Percentiles rank a stretch among this genome's conserved stretches.
Conservation (phyloP, 1,140 invertebrate species). For the Phocides pigmalion region DNA sequence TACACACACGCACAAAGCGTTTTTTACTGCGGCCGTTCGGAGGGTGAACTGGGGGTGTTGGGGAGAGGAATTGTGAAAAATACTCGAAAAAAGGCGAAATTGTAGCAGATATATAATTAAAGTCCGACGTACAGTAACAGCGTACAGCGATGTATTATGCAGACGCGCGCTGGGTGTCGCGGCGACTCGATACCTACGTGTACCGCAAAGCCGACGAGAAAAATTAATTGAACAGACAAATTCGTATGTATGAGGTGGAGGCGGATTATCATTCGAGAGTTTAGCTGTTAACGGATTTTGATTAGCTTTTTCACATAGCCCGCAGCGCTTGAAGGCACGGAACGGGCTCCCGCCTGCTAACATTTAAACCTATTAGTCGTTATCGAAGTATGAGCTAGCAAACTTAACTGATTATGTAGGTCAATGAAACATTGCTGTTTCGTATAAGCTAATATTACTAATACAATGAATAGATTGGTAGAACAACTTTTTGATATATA, state of each 20-base stretch:
- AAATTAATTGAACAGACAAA: conserved; percentile 66
- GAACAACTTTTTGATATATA: too few relatives aligned
- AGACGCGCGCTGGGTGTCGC: conserved; percentile 68
- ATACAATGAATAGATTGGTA: too few relatives aligned
- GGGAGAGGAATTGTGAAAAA: conserved; percentile 81
- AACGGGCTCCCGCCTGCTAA: too few relatives aligned
- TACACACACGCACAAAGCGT: conserved; percentile 62
- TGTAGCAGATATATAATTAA: conserved; percentile 84
- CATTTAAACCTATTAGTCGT: too few relatives aligned
- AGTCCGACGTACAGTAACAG: conserved; percentile 76
- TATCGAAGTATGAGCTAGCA: too few relatives aligned
- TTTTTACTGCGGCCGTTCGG: conserved; percentile 70
- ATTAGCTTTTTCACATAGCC: conserved; percentile 14
- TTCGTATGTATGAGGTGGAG: conserved; percentile 20
- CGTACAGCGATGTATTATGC: conserved; percentile 79
- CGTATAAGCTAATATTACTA: too few relatives aligned
- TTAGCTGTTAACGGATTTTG: conserved; percentile 32
- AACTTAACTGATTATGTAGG: too few relatives aligned
- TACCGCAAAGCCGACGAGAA: conserved; percentile 54
- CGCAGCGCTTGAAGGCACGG: background rate
- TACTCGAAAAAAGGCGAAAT: conserved; percentile 83
- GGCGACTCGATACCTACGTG: conserved; percentile 50
- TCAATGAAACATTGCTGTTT: too few relatives aligned
- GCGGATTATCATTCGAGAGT: conserved; percentile 38
- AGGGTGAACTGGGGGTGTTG: conserved; percentile 53